Base-by-base conservation (phyloP, 92 coral and sea anemone species). In the Bergia puertoricense region DNA sequence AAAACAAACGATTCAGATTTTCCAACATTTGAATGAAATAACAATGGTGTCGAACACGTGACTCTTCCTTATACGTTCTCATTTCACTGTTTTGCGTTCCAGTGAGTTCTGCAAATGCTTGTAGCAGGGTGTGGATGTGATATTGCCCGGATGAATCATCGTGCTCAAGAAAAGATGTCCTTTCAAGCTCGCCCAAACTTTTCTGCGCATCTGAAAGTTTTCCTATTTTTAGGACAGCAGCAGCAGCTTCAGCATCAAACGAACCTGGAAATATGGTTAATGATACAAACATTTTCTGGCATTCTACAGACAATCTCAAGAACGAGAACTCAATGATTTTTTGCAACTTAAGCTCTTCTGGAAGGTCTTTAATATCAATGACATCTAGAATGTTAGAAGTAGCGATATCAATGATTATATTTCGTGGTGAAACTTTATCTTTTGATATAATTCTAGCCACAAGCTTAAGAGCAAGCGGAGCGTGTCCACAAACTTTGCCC, bases 281-380 rank as follows among this genome's bases (percentile, higher is more conserved):
- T 45, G 50, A 45, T 45, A 45, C 5, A 45, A 45, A 45, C 5
- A 45, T 45, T 45, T 45, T 45, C 50, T 45, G 50, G 5, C 7
- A 7, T 4, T 45, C 59, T 3, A 42, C 14, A 77, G 81, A 77
- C 57, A 77, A 46, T 77, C 57, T 77, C 14, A 36, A 44, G 14
- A 77, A 77, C 36, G 81, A 77, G 14, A 77, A 77, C 7, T 46
- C 56, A 1, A 77, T 43, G 16, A 44, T 0, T 20, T 23, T 77
- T 8, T 77, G 81, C 22, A 77, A 15, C 43, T 37, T 77, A 43
- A 77, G 81, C 8, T 73, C 77, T 39, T 73, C 45, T 73, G 77
- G 77, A 14, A 7, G 8, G 16, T 73, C 77, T 43, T 77, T 59
- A 16, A 6, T 43, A 44, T 77, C 81, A 43, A 77, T 44, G 37